phyloP scores from a whole-genome alignment of 2,888 invertebrate genomes.

The Dryobotodes eremita region DNA sequence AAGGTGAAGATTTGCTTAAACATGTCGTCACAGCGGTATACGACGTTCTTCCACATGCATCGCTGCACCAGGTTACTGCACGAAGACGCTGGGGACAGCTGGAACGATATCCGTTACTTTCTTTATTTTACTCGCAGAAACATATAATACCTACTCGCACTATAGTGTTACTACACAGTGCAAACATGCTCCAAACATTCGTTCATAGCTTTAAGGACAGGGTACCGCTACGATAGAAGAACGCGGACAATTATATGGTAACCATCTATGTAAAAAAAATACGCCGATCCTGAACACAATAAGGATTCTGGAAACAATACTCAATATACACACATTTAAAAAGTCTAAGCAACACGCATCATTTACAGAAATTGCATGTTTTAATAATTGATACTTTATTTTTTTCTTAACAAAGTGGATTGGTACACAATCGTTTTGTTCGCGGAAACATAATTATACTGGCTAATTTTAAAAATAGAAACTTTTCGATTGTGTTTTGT shows the following conservation, averaged over 20 bases:
- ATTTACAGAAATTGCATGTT: too few relatives aligned
- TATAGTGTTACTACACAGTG: too few relatives aligned
- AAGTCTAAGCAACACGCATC: too few relatives aligned
- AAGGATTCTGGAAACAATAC: background rate
- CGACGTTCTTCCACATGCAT: slow-evolving; percentile 91
- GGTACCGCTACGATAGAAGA: background rate
- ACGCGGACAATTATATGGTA: background rate
- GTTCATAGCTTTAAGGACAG: background rate
- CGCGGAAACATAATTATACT: too few relatives aligned
- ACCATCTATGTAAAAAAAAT: background rate
- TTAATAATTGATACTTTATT: too few relatives aligned
- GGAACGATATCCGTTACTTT: slow-evolving; percentile 39
- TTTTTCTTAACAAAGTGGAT: too few relatives aligned
- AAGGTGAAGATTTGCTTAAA: slow-evolving; percentile 87
- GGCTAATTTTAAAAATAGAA: too few relatives aligned
- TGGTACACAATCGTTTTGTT: too few relatives aligned
- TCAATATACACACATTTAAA: too few relatives aligned
- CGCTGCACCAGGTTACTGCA: slow-evolving; percentile 88
- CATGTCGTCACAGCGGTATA: slow-evolving; percentile 87
- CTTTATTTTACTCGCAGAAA: background rate
- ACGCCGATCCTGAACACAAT: background rate
- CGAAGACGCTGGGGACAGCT: slow-evolving; percentile 86
- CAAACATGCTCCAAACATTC: background rate
- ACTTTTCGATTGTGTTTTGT: too few relatives aligned
- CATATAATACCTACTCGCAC: background rate